Evolutionary conservation across 2,888 invertebrate genomes (phyloP).

Genomic region (Ornithoptera alexandrae): DNA sequence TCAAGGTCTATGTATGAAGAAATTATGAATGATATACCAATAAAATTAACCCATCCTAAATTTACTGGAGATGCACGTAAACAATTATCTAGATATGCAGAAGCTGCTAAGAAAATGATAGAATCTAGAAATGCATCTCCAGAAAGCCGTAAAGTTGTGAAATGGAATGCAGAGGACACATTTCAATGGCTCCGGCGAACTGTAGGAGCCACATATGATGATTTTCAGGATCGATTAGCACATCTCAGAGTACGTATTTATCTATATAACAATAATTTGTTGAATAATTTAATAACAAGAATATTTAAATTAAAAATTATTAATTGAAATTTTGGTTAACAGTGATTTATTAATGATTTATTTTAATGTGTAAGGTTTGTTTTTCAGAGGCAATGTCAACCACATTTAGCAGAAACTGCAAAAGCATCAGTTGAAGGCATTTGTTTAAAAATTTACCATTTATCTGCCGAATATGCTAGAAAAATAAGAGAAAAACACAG

Average conservation of each 20-base stretch:
- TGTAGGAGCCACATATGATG: slow-evolving; percentile 95
- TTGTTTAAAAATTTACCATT: slow-evolving; percentile 94
- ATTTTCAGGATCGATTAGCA: slow-evolving; percentile 92
- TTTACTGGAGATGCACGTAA: slow-evolving; percentile 97
- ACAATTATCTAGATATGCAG: slow-evolving; percentile 95
- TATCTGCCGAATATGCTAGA: slow-evolving; percentile 94
- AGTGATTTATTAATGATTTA: too few relatives aligned
- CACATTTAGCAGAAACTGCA: slow-evolving; percentile 96
- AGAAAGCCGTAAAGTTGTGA: slow-evolving; percentile 97
- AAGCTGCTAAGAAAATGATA: slow-evolving; percentile 98
- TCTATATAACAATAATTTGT: neutral
- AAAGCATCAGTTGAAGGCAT: slow-evolving; percentile 97
- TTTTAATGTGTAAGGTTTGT: neutral
- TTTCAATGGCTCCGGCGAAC: slow-evolving; percentile 97
- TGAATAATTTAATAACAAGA: neutral
- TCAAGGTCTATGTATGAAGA: slow-evolving; percentile 97
- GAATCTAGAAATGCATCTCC: slow-evolving; percentile 95
- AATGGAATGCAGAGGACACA: slow-evolving; percentile 99
- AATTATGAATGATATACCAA: slow-evolving; percentile 98
- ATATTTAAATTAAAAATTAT: neutral
- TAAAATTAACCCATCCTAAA: slow-evolving; percentile 96
- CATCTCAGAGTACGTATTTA: slow-evolving; percentile 84
- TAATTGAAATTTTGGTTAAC: too few relatives aligned
- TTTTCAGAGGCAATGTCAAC: slow-evolving; percentile 92
- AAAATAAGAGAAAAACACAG: slow-evolving; percentile 94